phyloP scores from a whole-genome alignment of 2,888 invertebrate genomes.

The Pheosia tremula region DNA sequence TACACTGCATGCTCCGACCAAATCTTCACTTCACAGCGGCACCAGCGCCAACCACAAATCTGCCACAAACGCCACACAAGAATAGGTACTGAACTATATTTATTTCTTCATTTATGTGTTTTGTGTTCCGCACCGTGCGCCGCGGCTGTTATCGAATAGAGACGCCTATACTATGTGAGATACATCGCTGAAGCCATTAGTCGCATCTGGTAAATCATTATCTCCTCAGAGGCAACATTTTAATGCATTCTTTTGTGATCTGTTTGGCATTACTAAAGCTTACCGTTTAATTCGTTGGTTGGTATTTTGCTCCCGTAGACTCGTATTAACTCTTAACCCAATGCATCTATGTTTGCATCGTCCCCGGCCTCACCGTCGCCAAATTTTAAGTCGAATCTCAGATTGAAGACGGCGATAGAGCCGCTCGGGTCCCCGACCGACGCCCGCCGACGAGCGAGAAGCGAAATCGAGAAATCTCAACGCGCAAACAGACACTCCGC shows the following conservation, averaged over 20 bases:
- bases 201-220: slow-evolving; percentile 67
- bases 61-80: slow-evolving; percentile 82
- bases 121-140: slow-evolving; percentile 82
- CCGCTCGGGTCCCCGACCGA: slow-evolving; percentile 25
- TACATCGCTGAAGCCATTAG: slow-evolving; percentile 72
- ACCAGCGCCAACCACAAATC: slow-evolving; percentile 83
- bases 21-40: slow-evolving; percentile 83
- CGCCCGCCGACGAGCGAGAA: slow-evolving; percentile 27
- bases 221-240: slow-evolving; percentile 78
- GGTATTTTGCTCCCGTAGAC: slow-evolving; percentile 61
- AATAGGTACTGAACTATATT: slow-evolving; percentile 83
- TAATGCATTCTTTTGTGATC: slow-evolving; percentile 78
- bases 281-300: slow-evolving; percentile 66
- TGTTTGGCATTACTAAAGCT: slow-evolving; percentile 74
- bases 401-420: slow-evolving; percentile 9
- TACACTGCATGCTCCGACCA: slow-evolving; percentile 94
- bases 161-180: slow-evolving; percentile 71
- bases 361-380: slow-evolving; percentile 21
- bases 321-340: slow-evolving; percentile 74
- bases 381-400: slow-evolving; percentile 7
- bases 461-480: slow-evolving; percentile 29
- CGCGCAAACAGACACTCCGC: slow-evolving; percentile 74
- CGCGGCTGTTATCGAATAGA: slow-evolving; percentile 73
- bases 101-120: slow-evolving; percentile 79
- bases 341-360: slow-evolving; percentile 58